These are phyloP conservation scores for Puffinus mauretanicus DNA, from an alignment of 2,113 vertebrate species.

Conservation along the genomic window DNA sequence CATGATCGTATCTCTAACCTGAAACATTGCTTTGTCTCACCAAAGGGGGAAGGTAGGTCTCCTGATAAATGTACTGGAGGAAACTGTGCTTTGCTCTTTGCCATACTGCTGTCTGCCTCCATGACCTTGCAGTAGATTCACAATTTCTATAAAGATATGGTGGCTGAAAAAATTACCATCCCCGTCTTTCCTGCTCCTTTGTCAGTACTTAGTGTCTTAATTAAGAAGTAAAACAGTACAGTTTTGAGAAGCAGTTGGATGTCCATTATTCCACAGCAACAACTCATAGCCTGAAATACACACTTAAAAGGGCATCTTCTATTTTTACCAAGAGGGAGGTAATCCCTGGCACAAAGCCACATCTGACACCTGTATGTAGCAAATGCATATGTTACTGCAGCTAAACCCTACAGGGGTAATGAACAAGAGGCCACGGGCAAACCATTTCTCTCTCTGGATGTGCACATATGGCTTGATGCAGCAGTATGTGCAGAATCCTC, in stretches of 20 bases:
- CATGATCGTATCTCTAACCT: background rate
- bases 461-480: background rate
- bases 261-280: background rate
- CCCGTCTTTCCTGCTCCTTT: background rate
- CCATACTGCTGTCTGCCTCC: background rate
- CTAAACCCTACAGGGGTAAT: background rate
- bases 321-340: background rate
- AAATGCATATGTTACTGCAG: constrained; percentile 21
- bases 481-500: background rate
- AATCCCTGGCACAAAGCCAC: background rate
- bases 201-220: background rate
- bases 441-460: background rate
- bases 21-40: constrained; percentile 7
- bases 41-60: background rate
- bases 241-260: background rate
- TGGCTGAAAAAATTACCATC: background rate
- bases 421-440: background rate
- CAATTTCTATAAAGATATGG: background rate
- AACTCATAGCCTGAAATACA: background rate
- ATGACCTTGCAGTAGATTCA: background rate
- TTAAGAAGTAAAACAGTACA: background rate
- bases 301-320: background rate
- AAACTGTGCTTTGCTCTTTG: background rate
- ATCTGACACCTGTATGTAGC: background rate
- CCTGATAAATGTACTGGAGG: background rate